Percentiles rank a stretch among this genome's conserved stretches.
Conservation (phyloP, 2,888 invertebrate genomes). For the Boloria selene region DNA sequence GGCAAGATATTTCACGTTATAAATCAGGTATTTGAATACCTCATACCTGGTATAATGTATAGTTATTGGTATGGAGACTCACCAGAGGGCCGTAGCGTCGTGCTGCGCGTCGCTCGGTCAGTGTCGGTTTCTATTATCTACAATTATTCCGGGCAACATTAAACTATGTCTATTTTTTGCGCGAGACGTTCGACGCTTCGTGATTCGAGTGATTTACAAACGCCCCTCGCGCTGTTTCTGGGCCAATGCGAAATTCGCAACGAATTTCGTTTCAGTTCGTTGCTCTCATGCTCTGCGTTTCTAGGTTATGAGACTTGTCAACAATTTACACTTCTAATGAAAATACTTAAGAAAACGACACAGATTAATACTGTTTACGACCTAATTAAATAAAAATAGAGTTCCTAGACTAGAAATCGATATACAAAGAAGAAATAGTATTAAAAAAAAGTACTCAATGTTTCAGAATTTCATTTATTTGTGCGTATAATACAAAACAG, state of each 20-base stretch:
- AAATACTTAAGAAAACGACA: not conserved
- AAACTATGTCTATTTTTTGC: slow-evolving; percentile 78
- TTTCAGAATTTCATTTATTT: slow-evolving; percentile 11
- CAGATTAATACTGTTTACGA: slow-evolving; percentile 7
- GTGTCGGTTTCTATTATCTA: slow-evolving; percentile 69
- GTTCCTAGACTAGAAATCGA: not conserved
- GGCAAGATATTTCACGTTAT: slow-evolving; percentile 55
- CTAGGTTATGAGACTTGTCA: slow-evolving; percentile 24
- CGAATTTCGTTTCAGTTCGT: slow-evolving; percentile 58
- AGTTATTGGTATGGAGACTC: slow-evolving; percentile 49
- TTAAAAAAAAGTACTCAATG: slow-evolving; percentile 1
- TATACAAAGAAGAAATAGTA: not conserved
- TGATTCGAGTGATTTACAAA: slow-evolving; percentile 72
- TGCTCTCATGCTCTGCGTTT: slow-evolving; percentile 51
- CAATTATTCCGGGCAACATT: slow-evolving; percentile 72
- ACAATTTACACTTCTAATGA: not conserved
- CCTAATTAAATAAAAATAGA: slow-evolving; percentile 3
- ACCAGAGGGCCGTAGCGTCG: slow-evolving; percentile 71
- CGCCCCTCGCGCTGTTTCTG: slow-evolving; percentile 68
- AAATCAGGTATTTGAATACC: slow-evolving; percentile 58
- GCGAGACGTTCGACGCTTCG: slow-evolving; percentile 62
- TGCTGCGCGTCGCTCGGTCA: slow-evolving; percentile 59
- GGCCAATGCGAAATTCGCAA: slow-evolving; percentile 65
- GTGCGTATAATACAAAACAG: not conserved
- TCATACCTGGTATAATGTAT: slow-evolving; percentile 41